Evolutionary conservation across 2,888 invertebrate species (phyloP).

Genomic region (Amiota communis): DNA sequence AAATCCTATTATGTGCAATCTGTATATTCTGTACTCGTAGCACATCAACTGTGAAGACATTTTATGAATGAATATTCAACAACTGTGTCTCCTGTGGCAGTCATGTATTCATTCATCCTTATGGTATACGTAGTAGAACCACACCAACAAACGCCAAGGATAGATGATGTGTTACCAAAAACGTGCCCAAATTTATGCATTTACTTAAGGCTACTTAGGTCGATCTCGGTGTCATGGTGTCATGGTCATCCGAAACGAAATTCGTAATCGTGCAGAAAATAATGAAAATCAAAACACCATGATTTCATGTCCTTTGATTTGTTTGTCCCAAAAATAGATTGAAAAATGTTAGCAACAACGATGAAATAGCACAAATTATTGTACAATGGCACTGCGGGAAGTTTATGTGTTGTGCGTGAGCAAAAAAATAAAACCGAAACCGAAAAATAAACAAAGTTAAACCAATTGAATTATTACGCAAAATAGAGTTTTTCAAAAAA

Average conservation of each 20-base stretch:
- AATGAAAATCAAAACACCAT: constrained; percentile 36
- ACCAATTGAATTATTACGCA: constrained; percentile 61
- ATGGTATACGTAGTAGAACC: background rate
- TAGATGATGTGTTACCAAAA: constrained; percentile 49
- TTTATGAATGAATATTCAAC: background rate
- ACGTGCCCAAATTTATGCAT: constrained; percentile 42
- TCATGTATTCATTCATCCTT: background rate
- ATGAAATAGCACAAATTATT: constrained; percentile 35
- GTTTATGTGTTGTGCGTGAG: constrained; percentile 32
- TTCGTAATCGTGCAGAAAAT: constrained; percentile 19
- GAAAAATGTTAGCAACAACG: constrained; percentile 19
- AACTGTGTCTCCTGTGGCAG: background rate
- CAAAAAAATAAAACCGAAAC: too few species aligned
- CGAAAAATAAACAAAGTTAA: constrained; percentile 45
- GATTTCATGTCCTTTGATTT: constrained; percentile 39
- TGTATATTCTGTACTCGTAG: background rate
- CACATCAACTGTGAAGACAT: background rate
- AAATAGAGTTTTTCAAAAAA: constrained; percentile 52
- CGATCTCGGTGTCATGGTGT: background rate
- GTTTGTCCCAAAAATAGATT: constrained; percentile 47
- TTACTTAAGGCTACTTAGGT: constrained; percentile 8
- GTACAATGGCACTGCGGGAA: constrained; percentile 54
- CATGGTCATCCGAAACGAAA: constrained; percentile 15
- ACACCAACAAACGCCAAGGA: background rate
- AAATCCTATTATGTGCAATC: constrained; percentile 1